Evolutionary conservation across 2,113 vertebrate species (phyloP).

Genomic region (Apodemus sylvaticus): DNA sequence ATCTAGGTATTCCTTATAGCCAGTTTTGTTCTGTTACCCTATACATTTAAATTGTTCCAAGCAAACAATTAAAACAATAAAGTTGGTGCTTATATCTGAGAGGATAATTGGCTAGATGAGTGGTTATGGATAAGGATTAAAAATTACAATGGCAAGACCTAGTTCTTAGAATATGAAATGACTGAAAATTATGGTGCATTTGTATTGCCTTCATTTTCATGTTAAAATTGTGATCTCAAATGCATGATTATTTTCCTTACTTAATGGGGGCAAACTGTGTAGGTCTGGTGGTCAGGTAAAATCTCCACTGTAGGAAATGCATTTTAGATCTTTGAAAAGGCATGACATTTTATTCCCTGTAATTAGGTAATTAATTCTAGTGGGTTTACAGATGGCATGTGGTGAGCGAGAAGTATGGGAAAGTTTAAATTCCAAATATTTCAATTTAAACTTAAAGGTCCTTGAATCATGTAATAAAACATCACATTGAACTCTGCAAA

Average conservation of each 20-base stretch:
- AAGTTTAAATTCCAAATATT: constrained; percentile 66
- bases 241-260: constrained; percentile 61
- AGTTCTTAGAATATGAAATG: constrained; percentile 46
- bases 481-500: background rate
- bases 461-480: background rate
- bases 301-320: constrained; percentile 53
- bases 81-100: constrained; percentile 7
- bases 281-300: constrained; percentile 52
- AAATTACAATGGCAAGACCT: background rate
- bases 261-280: constrained; percentile 56
- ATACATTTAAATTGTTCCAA: background rate
- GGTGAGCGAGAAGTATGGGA: constrained; percentile 18
- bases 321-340: constrained; percentile 67
- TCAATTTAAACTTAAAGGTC: constrained; percentile 55
- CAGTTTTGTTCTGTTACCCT: background rate
- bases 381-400: constrained; percentile 48
- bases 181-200: constrained; percentile 57
- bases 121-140: constrained; percentile 47
- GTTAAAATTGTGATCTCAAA: constrained; percentile 61
- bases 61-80: constrained; percentile 43
- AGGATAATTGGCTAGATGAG: constrained; percentile 15
- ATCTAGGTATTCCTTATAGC: background rate
- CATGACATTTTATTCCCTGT: constrained; percentile 46
- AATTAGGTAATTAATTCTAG: constrained; percentile 76
- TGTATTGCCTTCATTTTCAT: constrained; percentile 37